These are phyloP conservation scores for Trachelus troglodyta DNA, from an alignment of 2,888 invertebrate genomes.

Conservation along the genomic window DNA sequence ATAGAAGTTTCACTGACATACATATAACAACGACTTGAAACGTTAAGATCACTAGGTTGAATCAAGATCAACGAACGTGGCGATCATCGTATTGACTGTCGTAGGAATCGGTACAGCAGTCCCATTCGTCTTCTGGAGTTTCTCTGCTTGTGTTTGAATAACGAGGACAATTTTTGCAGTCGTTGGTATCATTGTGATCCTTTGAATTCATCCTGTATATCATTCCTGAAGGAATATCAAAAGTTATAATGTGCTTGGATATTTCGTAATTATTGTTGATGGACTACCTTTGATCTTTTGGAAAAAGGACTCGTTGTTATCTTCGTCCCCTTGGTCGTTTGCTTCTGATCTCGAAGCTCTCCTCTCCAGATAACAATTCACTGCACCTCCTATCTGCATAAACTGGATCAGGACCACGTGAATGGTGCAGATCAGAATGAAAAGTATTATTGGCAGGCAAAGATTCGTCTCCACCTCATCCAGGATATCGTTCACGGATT, in stretches of 20 bases:
- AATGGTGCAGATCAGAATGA: slow-evolving; percentile 52
- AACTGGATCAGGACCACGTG: slow-evolving; percentile 52
- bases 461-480: slow-evolving; percentile 53
- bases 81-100: not conserved
- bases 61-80: not conserved
- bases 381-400: slow-evolving; percentile 34
- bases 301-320: not conserved
- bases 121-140: slow-evolving; percentile 38
- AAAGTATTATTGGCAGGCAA: slow-evolving; percentile 53
- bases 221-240: not conserved
- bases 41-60: not conserved
- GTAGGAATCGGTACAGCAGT: slow-evolving; percentile 33
- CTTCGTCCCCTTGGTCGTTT: not conserved
- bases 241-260: not conserved
- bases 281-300: not conserved
- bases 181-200: not conserved
- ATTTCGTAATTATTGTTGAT: not conserved
- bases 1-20: not conserved
- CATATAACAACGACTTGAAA: not conserved
- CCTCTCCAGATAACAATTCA: not conserved
- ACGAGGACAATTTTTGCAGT: not conserved
- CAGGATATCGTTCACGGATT: slow-evolving; percentile 47
- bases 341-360: not conserved
- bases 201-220: not conserved
- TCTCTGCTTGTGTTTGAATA: not conserved